Conservation (phyloP, 2,888 invertebrate genomes). For the Oxytorus armatus region DNA sequence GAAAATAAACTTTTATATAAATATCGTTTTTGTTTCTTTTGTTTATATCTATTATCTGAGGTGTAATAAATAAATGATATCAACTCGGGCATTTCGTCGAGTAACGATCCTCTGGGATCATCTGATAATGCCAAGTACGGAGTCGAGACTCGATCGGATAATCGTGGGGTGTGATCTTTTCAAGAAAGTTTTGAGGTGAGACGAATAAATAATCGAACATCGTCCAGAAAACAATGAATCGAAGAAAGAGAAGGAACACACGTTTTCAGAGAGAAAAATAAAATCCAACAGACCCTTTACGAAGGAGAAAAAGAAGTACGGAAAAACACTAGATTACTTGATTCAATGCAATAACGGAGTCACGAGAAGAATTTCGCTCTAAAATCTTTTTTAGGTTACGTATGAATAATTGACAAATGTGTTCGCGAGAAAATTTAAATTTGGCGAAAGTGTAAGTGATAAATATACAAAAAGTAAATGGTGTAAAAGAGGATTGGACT, state of each 20-base stretch:
- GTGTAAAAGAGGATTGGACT: slow-evolving; percentile 2
- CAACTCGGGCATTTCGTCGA: slow-evolving; percentile 37
- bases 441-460: slow-evolving; percentile 20
- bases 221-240: not conserved
- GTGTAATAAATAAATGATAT: slow-evolving; percentile 65
- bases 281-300: no score
- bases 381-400: no score
- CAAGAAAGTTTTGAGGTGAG: slow-evolving; percentile 77
- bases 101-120: slow-evolving; percentile 51
- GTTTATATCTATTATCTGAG: slow-evolving; percentile 12
- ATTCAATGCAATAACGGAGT: no score
- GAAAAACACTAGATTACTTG: no score
- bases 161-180: slow-evolving; percentile 73
- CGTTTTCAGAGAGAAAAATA: slow-evolving; percentile 2
- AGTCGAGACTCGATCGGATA: slow-evolving; percentile 66
- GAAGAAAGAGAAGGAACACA: not conserved
- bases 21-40: not conserved
- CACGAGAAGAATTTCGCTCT: no score
- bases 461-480: not conserved
- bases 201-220: not conserved
- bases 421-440: not conserved
- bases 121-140: slow-evolving; percentile 70
- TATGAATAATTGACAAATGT: slow-evolving; percentile 21
- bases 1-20: not conserved
- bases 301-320: not conserved